These are phyloP conservation scores for Tauraco erythrolophus DNA, from an alignment of 2,113 vertebrate species.

Conservation along the genomic window DNA sequence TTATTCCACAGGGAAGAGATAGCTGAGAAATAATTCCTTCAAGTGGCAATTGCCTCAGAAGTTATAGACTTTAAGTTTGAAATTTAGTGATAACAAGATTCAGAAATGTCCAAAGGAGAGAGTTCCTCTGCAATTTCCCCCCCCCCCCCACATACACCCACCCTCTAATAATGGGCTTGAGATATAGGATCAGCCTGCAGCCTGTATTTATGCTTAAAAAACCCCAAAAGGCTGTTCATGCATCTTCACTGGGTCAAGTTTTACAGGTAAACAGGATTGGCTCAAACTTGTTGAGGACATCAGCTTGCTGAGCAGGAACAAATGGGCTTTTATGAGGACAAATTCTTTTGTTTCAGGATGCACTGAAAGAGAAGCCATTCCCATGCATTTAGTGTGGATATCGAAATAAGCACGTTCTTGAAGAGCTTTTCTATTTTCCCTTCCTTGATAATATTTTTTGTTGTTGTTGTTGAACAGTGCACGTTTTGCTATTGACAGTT, in stretches of 20 bases:
- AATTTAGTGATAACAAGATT: neutral
- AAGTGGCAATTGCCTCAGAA: neutral
- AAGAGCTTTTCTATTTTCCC: neutral
- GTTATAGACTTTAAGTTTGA: neutral
- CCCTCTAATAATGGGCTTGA: neutral
- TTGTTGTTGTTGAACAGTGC: neutral
- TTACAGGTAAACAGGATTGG: neutral
- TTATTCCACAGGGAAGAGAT: neutral
- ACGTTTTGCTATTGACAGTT: neutral
- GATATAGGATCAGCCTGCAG: neutral
- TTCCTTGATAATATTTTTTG: neutral
- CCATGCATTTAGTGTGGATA: fast-evolving
- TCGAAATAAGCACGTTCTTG: neutral
- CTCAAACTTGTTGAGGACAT: neutral
- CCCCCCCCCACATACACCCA: too few species aligned
- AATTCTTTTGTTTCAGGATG: neutral
- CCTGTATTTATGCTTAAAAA: neutral
- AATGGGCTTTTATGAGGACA: fast-evolving
- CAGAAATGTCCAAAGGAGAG: neutral
- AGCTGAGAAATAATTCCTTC: neutral
- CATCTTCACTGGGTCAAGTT: neutral
- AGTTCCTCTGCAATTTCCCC: neutral
- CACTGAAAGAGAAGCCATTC: neutral
- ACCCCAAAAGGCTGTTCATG: too few species aligned
- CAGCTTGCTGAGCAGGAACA: neutral